These are phyloP conservation scores for Hemiscyllium ocellatum DNA, from an alignment of 2,113 vertebrate genomes.

Conservation along the genomic window DNA sequence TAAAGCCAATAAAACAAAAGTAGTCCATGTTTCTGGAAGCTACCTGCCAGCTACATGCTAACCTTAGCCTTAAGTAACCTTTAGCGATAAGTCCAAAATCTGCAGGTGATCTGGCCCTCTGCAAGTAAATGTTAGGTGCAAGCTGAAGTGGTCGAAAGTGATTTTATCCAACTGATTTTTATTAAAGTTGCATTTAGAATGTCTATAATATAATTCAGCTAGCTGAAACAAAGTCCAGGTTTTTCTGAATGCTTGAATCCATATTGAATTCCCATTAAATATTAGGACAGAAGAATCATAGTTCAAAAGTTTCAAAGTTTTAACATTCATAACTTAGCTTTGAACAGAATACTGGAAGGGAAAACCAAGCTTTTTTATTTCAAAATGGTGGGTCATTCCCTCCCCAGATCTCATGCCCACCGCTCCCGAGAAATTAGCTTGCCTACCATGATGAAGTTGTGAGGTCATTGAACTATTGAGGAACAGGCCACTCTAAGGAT, in stretches of 20 bases:
- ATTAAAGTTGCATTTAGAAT: neutral
- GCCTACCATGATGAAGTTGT: neutral
- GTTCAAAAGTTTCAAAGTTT: neutral
- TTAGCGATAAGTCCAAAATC: neutral
- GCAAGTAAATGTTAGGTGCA: too few relatives aligned
- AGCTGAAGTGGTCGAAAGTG: neutral
- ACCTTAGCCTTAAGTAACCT: neutral
- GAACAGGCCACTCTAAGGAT: neutral
- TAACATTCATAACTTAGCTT: neutral
- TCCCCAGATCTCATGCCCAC: neutral
- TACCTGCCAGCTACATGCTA: neutral
- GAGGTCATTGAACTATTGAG: neutral
- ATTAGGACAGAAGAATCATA: neutral
- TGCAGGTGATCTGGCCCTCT: neutral
- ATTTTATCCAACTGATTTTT: neutral
- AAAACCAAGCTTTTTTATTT: neutral
- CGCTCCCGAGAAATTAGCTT: neutral
- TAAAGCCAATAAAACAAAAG: neutral
- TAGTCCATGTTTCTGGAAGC: neutral
- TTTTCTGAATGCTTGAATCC: neutral
- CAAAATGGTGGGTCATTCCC: neutral
- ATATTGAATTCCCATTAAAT: neutral
- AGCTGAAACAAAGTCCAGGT: neutral
- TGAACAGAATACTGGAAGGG: neutral
- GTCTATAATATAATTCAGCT: neutral